These are phyloP conservation scores for Ciona savignyi DNA, from an alignment of 23 tunicate genomes.

Conservation along the genomic window DNA sequence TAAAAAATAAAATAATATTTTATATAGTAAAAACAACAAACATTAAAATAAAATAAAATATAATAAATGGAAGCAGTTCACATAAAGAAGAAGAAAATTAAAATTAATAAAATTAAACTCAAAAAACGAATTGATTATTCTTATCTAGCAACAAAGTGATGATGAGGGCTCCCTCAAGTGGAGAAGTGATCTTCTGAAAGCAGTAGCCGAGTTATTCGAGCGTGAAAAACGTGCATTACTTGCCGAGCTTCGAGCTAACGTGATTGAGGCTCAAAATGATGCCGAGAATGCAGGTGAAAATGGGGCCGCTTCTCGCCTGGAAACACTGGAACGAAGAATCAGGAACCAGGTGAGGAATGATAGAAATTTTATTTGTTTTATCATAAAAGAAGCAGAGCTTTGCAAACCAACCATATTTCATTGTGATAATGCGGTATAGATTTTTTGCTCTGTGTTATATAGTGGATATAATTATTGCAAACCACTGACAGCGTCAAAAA, in stretches of 20 bases:
- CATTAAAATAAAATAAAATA: no score
- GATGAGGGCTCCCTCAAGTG: slow-evolving; percentile 33
- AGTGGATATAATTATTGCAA: no score
- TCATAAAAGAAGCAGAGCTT: background rate
- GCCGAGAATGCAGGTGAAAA: slow-evolving; percentile 2
- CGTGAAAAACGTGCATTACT: slow-evolving; percentile 58
- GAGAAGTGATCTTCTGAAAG: slow-evolving; percentile 58
- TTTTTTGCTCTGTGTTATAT: no score
- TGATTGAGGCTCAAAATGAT: slow-evolving; percentile 62
- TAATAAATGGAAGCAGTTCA: no score
- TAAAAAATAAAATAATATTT: no score
- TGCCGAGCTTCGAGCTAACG: slow-evolving; percentile 69
- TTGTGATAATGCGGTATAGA: no score
- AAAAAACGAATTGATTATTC: no score
- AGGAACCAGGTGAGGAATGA: slow-evolving; percentile 51
- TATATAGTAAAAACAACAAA: no score
- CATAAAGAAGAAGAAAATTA: no score
- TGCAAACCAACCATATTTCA: no score
- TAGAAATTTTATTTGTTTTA: background rate
- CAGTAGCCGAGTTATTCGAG: slow-evolving; percentile 82
- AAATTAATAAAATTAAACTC: no score
- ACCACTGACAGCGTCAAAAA: no score
- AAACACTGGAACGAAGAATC: slow-evolving; percentile 54
- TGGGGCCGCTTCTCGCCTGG: slow-evolving; percentile 29
- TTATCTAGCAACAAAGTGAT: slow-evolving; percentile 10